A percentile compares a stretch with the other conserved stretches of the same genome.
These are phyloP conservation scores for Proterorhinus semilunaris DNA, from an alignment of 2,113 vertebrate genomes.

Conservation along the genomic window DNA sequence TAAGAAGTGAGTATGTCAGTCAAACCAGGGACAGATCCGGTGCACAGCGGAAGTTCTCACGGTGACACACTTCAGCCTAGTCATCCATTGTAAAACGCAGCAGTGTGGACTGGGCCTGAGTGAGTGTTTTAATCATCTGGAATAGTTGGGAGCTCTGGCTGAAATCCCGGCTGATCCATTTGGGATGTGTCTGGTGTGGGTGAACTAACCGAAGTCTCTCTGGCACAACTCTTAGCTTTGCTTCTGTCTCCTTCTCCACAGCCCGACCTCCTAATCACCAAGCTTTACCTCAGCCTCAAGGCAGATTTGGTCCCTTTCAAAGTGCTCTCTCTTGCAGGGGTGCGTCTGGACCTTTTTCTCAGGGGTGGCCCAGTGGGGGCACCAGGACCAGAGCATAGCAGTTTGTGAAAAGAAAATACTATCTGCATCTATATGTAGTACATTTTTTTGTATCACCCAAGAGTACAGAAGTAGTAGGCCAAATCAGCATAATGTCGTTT, in stretches of 20 bases:
- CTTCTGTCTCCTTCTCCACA: conserved; percentile 71
- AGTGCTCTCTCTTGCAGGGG: conserved; percentile 29
- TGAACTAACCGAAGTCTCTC: conserved; percentile 71
- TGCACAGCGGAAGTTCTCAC: conserved; percentile 42
- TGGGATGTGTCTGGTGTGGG: conserved; percentile 48
- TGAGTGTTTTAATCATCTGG: conserved; percentile 54
- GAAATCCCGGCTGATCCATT: conserved; percentile 31
- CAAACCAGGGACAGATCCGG: conserved; percentile 35
- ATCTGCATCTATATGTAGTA: too few relatives aligned
- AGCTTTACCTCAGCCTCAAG: conserved; percentile 58
- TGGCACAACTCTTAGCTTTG: conserved; percentile 60
- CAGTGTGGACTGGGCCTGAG: conserved; percentile 42
- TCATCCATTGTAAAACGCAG: conserved; percentile 77
- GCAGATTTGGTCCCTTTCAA: conserved; percentile 49
- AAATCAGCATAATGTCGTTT: too few relatives aligned
- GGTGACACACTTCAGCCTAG: conserved; percentile 77
- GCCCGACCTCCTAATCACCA: conserved; percentile 63
- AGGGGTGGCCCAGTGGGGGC: conserved; percentile 1
- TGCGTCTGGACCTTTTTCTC: conserved; percentile 1
- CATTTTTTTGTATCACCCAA: too few relatives aligned
- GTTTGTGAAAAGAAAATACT: too few relatives aligned
- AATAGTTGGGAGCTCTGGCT: conserved; percentile 48
- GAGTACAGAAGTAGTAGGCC: too few relatives aligned
- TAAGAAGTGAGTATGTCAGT: conserved; percentile 78
- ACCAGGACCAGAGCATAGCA: too few relatives aligned